Evolutionary conservation across 2,888 invertebrate species (phyloP).

Genomic region (Charanyca ferruginea): DNA sequence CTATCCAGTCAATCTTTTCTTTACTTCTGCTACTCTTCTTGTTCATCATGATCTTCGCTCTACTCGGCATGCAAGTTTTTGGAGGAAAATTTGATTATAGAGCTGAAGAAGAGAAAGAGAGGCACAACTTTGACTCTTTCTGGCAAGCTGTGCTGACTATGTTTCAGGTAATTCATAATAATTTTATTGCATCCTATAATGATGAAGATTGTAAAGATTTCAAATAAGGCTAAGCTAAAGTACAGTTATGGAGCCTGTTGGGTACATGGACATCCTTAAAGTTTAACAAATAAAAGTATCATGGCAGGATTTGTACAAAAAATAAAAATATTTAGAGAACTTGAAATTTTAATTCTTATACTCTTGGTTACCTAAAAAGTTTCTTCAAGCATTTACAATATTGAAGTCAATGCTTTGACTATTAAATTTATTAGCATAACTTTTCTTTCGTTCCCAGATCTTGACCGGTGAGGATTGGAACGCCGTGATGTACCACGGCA

Average conservation of each 20-base stretch:
- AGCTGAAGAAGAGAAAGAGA: constrained; percentile 95
- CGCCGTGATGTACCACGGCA: constrained; percentile 99
- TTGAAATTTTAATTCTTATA: too few species aligned
- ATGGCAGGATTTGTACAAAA: too few species aligned
- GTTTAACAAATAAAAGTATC: too few species aligned
- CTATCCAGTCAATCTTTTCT: constrained; percentile 99
- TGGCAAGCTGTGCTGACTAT: constrained; percentile 99
- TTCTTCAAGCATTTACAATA: too few species aligned
- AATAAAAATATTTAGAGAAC: too few species aligned
- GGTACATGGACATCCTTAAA: too few species aligned
- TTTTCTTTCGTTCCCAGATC: constrained; percentile 93
- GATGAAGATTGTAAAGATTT: too few species aligned
- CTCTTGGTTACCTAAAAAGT: too few species aligned
- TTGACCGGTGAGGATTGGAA: constrained; percentile 99
- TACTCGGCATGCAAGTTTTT: constrained; percentile 99
- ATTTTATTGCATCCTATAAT: neutral
- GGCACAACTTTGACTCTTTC: constrained; percentile 99
- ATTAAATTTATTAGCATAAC: too few species aligned
- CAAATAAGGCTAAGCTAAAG: too few species aligned
- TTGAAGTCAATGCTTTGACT: too few species aligned
- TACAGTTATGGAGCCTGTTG: too few species aligned
- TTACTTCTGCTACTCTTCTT: constrained; percentile 98
- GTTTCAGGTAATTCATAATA: constrained; percentile 95
- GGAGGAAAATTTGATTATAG: constrained; percentile 99
- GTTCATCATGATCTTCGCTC: constrained; percentile 99